Evolutionary conservation across 2,113 vertebrate genomes (phyloP), one percentile per base, ranked within the genome.

Genomic region (Pomatorhinus ruficollis): DNA sequence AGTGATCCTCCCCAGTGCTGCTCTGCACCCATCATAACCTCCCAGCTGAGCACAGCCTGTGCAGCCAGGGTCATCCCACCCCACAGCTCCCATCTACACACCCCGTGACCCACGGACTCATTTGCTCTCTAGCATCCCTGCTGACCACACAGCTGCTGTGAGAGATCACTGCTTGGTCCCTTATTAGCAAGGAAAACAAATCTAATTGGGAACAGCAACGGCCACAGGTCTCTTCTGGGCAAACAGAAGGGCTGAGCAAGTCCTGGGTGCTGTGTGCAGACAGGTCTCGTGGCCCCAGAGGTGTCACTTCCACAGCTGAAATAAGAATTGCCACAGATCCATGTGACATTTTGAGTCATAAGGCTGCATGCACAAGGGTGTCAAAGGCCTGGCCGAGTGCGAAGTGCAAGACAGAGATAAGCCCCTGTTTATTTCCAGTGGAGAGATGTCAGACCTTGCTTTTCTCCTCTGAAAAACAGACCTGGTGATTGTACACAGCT

Each of bases 131-230:
- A 30, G 70, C 70, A 63, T n/a, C 56, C 44, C 21, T 59, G 31
- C 24, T 3, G 0, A 3, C 18, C 0, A 2, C 2, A 4, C 0
- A 0, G n/a, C 42, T 81, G 56, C 52, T 1, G 0, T 40, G 33
- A 66, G 65, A 53, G 42, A 72, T 30, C 6, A 0, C 45, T 76
- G 40, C 33, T 60, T 0, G 0, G 7, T 49, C n/a, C 27, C 4
- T 86, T 64, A 49, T 28, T 49, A 77, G 28, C 40, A 69, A 65
- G 17, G n/a, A 49, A 81, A 89, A 15, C 10, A 64, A 91, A 89
- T 44, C 40, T 69, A 37, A 69, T 52, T n/a, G 61, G 42, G 33
- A 79, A 17, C 22, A 81, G 19, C 50, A 70, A 40, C 4, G 0
- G 2, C 16, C 12, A 21, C 37, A 23, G 3, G 4, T 71, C 42